Percentiles rank a stretch among this genome's conserved stretches.
Conservation (phyloP, 2,888 invertebrate genomes). For the Eledona agricola region DNA sequence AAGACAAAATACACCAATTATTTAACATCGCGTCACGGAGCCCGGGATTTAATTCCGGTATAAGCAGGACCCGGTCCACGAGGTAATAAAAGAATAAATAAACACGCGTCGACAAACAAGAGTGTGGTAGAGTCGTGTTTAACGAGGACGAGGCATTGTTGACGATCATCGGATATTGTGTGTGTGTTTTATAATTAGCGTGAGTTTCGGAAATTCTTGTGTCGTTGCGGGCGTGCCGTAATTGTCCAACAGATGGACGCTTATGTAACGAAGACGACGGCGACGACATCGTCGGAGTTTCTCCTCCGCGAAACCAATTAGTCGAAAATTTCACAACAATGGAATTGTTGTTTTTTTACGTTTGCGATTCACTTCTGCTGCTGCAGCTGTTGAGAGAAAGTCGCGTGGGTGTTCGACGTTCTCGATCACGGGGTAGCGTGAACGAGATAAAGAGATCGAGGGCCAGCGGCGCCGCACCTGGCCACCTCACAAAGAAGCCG, state of each 20-base stretch:
- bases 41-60: slow-evolving; percentile 15
- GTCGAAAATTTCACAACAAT: slow-evolving; percentile 31
- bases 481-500: slow-evolving; percentile 1
- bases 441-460: slow-evolving; percentile 25
- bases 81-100: slow-evolving; percentile 38
- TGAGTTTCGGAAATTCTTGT: slow-evolving; percentile 37
- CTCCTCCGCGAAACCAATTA: slow-evolving; percentile 18
- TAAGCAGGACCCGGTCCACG: slow-evolving; percentile 6
- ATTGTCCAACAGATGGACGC: slow-evolving; percentile 12
- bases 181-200: slow-evolving; percentile 40
- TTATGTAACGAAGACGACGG: background rate
- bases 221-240: background rate
- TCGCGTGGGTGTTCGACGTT: slow-evolving; percentile 40
- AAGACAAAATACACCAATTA: slow-evolving; percentile 18
- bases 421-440: slow-evolving; percentile 30
- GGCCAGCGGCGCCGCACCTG: slow-evolving; percentile 9
- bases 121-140: slow-evolving; percentile 34
- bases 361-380: slow-evolving; percentile 22
- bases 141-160: slow-evolving; percentile 37
- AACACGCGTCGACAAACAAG: slow-evolving; percentile 36
- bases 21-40: slow-evolving; percentile 11
- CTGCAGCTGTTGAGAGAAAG: slow-evolving; percentile 48
- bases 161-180: slow-evolving; percentile 33
- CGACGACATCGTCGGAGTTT: slow-evolving; percentile 7
- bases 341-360: slow-evolving; percentile 9